Conservation (phyloP, 2,888 invertebrate genomes). For the Megamerina dolium region DNA sequence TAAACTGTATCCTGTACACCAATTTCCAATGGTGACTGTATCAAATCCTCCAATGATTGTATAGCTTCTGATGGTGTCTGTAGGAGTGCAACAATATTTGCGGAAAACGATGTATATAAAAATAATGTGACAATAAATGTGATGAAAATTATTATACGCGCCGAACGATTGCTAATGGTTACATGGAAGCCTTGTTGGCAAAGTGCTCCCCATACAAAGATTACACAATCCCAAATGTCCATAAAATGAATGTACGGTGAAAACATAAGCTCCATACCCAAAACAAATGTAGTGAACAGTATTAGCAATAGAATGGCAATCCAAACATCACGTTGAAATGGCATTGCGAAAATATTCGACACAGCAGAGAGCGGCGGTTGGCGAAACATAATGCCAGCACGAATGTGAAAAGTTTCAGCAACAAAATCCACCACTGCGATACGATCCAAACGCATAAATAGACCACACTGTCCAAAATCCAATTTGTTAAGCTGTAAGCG, state of each 20-base stretch:
- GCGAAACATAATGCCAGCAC: slow-evolving; percentile 57
- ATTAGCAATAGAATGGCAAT: slow-evolving; percentile 39
- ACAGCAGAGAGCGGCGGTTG: slow-evolving; percentile 59
- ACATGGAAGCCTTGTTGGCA: slow-evolving; percentile 59
- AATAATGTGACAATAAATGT: slow-evolving; percentile 55
- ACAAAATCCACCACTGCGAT: slow-evolving; percentile 52
- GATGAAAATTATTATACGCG: slow-evolving; percentile 54
- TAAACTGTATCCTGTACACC: slow-evolving; percentile 59
- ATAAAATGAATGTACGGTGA: slow-evolving; percentile 33
- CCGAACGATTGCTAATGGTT: slow-evolving; percentile 51
- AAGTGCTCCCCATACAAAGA: slow-evolving; percentile 55
- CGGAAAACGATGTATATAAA: slow-evolving; percentile 61
- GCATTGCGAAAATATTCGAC: slow-evolving; percentile 57
- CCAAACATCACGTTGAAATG: slow-evolving; percentile 58
- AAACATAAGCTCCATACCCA: slow-evolving; percentile 33
- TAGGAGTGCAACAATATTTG: slow-evolving; percentile 59
- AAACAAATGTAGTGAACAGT: slow-evolving; percentile 33
- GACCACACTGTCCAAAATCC: slow-evolving; percentile 53
- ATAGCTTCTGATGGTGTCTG: slow-evolving; percentile 59
- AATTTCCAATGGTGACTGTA: slow-evolving; percentile 53
- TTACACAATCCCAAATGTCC: slow-evolving; percentile 49
- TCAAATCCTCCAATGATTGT: slow-evolving; percentile 53
- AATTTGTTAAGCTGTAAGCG: slow-evolving; percentile 53
- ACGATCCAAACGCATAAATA: slow-evolving; percentile 57
- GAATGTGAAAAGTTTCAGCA: slow-evolving; percentile 52